Percentiles rank a stretch among this genome's conserved stretches.
Evolutionary conservation across 2,888 invertebrate genomes (phyloP).

Genomic region (Chaetogeoica ovagalla): DNA sequence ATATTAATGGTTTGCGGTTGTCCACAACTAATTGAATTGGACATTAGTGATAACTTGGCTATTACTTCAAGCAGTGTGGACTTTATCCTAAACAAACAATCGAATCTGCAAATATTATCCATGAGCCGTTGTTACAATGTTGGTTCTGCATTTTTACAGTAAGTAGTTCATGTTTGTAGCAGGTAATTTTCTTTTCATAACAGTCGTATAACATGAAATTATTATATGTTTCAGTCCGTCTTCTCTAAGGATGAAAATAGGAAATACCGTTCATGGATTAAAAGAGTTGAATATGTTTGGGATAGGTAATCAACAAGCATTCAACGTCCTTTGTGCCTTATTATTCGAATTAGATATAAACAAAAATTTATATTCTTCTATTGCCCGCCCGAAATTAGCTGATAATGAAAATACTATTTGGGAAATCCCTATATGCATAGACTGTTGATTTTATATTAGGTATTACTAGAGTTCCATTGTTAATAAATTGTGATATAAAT

Average conservation of each 20-base stretch:
- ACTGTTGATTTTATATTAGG: constrained; percentile 18
- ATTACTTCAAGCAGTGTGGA: constrained; percentile 68
- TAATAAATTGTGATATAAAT: constrained; percentile 35
- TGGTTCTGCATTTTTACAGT: constrained; percentile 71
- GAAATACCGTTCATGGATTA: not conserved
- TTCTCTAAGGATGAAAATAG: not conserved
- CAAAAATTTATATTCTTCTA: constrained; percentile 10
- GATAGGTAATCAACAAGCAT: constrained; percentile 2
- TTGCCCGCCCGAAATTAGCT: constrained; percentile 31
- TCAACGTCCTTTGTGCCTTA: not conserved
- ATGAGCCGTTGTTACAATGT: constrained; percentile 81
- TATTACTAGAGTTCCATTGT: constrained; percentile 30
- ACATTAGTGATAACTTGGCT: constrained; percentile 83
- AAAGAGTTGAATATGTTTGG: constrained; percentile 41
- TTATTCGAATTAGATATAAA: not conserved
- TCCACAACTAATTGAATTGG: constrained; percentile 76
- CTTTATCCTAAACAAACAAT: constrained; percentile 64
- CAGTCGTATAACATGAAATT: not conserved
- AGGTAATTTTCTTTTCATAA: not conserved
- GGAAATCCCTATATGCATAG: constrained; percentile 25
- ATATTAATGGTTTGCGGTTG: constrained; percentile 68
- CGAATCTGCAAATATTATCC: constrained; percentile 74
- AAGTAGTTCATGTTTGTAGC: constrained; percentile 59
- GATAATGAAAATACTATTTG: constrained; percentile 33
- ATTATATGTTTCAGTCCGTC: constrained; percentile 25